A percentile compares a stretch with the other conserved stretches of the same genome.
Evolutionary conservation across 2,888 invertebrate genomes (phyloP).

Genomic region (Ellobium chinense): DNA sequence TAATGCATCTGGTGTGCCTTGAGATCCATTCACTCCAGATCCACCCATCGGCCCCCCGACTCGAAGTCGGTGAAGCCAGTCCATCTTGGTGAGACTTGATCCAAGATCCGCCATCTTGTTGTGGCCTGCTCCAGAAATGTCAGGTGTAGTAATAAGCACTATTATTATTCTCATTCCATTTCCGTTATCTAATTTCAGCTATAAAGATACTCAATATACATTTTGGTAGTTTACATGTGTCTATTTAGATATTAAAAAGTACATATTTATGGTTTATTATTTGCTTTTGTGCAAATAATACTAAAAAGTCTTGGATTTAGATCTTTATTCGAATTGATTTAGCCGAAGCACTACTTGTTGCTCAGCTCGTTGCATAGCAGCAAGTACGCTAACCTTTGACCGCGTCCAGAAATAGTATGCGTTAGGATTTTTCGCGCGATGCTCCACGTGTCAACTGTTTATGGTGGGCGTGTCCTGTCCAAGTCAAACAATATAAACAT

Average conservation of each 20-base stretch:
- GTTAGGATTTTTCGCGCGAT: neutral
- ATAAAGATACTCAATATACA: too few species aligned
- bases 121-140: conserved; percentile 69
- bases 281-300: too few species aligned
- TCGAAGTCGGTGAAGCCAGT: conserved; percentile 80
- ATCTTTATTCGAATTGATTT: neutral
- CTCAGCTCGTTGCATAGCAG: conserved; percentile 65
- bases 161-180: neutral
- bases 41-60: conserved; percentile 43
- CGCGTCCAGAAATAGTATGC: conserved; percentile 17
- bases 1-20: conserved; percentile 53
- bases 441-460: conserved; percentile 35
- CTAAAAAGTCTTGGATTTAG: neutral
- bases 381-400: conserved; percentile 66
- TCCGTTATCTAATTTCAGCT: neutral
- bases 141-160: conserved; percentile 10
- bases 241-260: too few species aligned
- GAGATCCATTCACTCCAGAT: conserved; percentile 54
- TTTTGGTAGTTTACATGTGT: too few species aligned
- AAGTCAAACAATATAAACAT: too few species aligned
- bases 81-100: conserved; percentile 80
- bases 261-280: too few species aligned
- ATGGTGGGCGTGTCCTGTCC: too few species aligned
- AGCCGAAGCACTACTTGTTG: neutral
- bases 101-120: conserved; percentile 59